Evolutionary conservation across 2,888 invertebrate genomes (phyloP).

Genomic region (Lypha dubia): DNA sequence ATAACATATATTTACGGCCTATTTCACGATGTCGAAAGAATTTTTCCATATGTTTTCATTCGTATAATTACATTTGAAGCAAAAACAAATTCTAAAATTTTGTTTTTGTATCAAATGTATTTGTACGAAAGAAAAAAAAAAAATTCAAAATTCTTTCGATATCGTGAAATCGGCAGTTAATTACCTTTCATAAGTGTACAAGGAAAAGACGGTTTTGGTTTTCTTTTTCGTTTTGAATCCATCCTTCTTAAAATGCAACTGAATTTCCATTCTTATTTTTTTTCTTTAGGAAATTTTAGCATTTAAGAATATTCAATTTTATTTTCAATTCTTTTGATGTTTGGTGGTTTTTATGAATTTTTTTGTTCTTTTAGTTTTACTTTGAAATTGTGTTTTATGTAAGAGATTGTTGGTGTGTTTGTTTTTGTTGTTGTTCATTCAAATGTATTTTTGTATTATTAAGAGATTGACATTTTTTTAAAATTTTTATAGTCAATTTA

Average conservation of each 20-base stretch:
- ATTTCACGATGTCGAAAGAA: too few relatives aligned
- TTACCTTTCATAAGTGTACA: neutral
- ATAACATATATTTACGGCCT: too few relatives aligned
- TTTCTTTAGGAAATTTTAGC: slow-evolving; percentile 36
- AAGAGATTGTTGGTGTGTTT: slow-evolving; percentile 14
- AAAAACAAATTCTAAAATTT: too few relatives aligned
- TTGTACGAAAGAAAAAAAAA: too few relatives aligned
- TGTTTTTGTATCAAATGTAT: too few relatives aligned
- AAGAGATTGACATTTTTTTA: slow-evolving; percentile 34
- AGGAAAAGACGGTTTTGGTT: slow-evolving; percentile 52
- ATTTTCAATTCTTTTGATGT: slow-evolving; percentile 67
- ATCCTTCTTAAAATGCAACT: slow-evolving; percentile 56
- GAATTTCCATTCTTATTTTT: slow-evolving; percentile 7
- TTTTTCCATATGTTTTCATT: too few relatives aligned
- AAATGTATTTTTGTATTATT: slow-evolving; percentile 29
- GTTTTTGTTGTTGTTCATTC: too few relatives aligned
- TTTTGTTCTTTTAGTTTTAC: slow-evolving; percentile 35
- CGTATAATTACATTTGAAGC: too few relatives aligned
- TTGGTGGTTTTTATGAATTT: slow-evolving; percentile 60
- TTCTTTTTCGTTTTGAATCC: slow-evolving; percentile 43
- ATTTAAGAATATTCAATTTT: slow-evolving; percentile 65
- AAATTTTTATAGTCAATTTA: slow-evolving; percentile 62
- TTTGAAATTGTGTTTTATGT: slow-evolving; percentile 41
- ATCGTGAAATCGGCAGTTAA: too few relatives aligned
- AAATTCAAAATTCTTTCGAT: too few relatives aligned